Base-by-base conservation (phyloP, 2,797 vertebrate species). In the Tadarida brasiliensis region DNA sequence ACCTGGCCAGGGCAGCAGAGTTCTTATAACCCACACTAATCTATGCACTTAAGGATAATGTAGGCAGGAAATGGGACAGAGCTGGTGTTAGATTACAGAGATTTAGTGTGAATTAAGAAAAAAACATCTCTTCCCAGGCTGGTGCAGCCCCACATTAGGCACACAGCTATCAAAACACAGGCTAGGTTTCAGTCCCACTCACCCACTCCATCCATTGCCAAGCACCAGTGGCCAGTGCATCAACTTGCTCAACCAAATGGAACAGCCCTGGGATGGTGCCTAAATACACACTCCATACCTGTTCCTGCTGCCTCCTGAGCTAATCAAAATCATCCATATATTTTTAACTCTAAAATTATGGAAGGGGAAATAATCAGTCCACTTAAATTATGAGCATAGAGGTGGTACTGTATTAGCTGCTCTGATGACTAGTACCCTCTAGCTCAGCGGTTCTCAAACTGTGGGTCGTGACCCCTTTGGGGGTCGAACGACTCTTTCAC, bases 301-400 rank as follows among this genome's bases (percentile, higher is more conserved):
- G 83, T 15, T 90, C 70, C 63, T 78, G 28, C 49, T 51, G 54
- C 70, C 20, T 74, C 39, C 61, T 30, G 35, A 85, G 17, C 54
- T 86, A 77, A 35, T 44, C 26, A 28, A 93, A 71, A 70, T 1
- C 54, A 57, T 17, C 22, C 49, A 14, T 7, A 2, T 24, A 7
- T 63, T 76, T 35, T 80, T n/a, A 82, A 88, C 11, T 89, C 67
- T 87, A 86, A 56, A 87, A 88, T 30, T 54, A 87, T 2, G n/a
- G 47, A 81, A 74, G 3, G 56, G 28, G 61, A 56, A 84, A 68
- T 84, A 51, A 82, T 28, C 35, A 17, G 30, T 47, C 68, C 39
- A 44, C 5, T 44, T 44, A 17, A 77, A 80, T 22, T 47, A 44
- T 33, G 19, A 87, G 35, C 26, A 10, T 24, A 74, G 74, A 81